Percentiles rank a stretch among this genome's conserved stretches.
Conservation (phyloP, 37 sponge, comb jelly and placozoan genomes). For the Cliona cf. orientalis region DNA sequence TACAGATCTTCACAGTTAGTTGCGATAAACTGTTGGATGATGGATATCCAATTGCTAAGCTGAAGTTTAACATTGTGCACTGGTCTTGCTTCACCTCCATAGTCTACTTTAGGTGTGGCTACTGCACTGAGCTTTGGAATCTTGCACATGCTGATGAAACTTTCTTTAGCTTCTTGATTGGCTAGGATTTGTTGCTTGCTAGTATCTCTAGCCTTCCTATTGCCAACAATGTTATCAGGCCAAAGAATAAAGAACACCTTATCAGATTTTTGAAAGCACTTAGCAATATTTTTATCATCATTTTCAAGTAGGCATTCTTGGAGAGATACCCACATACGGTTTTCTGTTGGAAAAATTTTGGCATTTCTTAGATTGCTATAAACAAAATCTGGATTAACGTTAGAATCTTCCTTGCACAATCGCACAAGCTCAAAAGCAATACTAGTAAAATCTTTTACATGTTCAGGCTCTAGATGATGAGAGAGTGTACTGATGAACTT, state of each 20-base stretch:
- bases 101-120: neutral
- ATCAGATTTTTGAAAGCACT: constrained; percentile 19
- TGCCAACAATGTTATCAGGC: neutral
- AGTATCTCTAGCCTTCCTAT: neutral
- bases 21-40: constrained; percentile 33
- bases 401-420: neutral
- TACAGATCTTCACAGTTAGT: constrained; percentile 7
- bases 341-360: constrained; percentile 38
- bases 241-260: constrained; percentile 46
- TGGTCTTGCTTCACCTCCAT: neutral
- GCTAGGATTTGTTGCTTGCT: neutral
- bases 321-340: constrained; percentile 41
- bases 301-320: constrained; percentile 19
- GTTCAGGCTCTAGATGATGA: constrained; percentile 2
- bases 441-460: constrained; percentile 30
- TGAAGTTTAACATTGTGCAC: constrained; percentile 13
- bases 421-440: constrained; percentile 14
- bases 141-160: constrained; percentile 14
- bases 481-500: constrained; percentile 41
- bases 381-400: neutral
- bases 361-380: neutral
- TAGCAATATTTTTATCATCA: constrained; percentile 26
- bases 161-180: constrained; percentile 4
- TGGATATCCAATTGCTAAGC: constrained; percentile 11
- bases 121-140: constrained; percentile 31